These are phyloP conservation scores for Netelia melanura DNA, from an alignment of 2,888 invertebrate genomes.

Conservation along the genomic window DNA sequence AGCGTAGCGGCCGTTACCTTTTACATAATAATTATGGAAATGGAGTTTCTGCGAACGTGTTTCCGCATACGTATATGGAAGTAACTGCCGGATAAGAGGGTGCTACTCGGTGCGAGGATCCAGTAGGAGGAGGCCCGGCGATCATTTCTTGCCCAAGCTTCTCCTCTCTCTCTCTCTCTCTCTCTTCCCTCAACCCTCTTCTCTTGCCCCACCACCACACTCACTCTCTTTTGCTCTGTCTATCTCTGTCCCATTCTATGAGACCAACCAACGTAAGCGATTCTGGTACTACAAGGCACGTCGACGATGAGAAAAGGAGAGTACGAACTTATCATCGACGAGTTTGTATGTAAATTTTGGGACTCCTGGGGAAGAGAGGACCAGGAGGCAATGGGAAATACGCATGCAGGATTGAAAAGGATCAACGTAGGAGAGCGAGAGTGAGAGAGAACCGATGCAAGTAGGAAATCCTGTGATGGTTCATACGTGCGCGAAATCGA, in stretches of 20 bases:
- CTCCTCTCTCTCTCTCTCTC: constrained; percentile 48
- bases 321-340: constrained; percentile 74
- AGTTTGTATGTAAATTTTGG: constrained; percentile 77
- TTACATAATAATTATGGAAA: constrained; percentile 74
- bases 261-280: not conserved
- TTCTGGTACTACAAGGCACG: constrained; percentile 30
- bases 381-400: constrained; percentile 52
- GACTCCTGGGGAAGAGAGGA: constrained; percentile 32
- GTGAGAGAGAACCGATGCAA: constrained; percentile 22
- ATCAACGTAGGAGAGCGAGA: constrained; percentile 4
- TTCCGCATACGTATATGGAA: constrained; percentile 69
- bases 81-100: constrained; percentile 64
- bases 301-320: constrained; percentile 44
- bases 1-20: constrained; percentile 51
- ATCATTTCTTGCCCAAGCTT: constrained; percentile 69
- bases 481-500: constrained; percentile 70
- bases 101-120: constrained; percentile 25
- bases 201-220: too few relatives aligned
- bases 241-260: not conserved
- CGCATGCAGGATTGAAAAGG: constrained; percentile 30
- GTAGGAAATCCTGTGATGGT: constrained; percentile 53
- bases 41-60: constrained; percentile 70
- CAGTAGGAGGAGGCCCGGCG: constrained; percentile 45
- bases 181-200: not conserved
- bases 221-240: constrained; percentile 39